Evolutionary conservation across 2,888 invertebrate species (phyloP).

Genomic region (Melitaea athalia): DNA sequence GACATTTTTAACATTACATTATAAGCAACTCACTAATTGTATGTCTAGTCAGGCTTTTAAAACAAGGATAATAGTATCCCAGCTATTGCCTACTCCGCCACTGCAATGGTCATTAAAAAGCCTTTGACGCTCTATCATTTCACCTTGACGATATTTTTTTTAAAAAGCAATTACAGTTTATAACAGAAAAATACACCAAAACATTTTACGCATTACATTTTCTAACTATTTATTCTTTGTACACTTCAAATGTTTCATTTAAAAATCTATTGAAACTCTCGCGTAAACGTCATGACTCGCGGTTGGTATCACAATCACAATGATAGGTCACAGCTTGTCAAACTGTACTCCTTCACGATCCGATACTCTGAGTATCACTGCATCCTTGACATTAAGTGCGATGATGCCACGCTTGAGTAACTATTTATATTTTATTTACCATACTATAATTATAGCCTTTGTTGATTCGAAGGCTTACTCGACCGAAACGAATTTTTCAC

Average conservation of each 20-base stretch:
- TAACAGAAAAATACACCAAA: background rate
- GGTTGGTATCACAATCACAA: constrained; percentile 33
- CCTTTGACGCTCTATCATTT: background rate
- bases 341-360: constrained; percentile 16
- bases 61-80: background rate
- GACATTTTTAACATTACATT: background rate
- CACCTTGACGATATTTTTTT: background rate
- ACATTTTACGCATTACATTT: background rate
- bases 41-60: background rate
- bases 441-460: constrained; percentile 41
- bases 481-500: constrained; percentile 17
- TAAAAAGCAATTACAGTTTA: background rate
- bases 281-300: constrained; percentile 11
- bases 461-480: constrained; percentile 28
- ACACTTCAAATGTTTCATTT: constrained; percentile 13
- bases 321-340: constrained; percentile 45
- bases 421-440: constrained; percentile 39
- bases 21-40: background rate
- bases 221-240: constrained; percentile 4
- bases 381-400: constrained; percentile 47
- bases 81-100: background rate
- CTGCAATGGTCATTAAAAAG: background rate
- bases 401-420: constrained; percentile 36
- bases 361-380: constrained; percentile 34
- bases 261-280: constrained; percentile 19